These are phyloP conservation scores for Syngnathus typhle DNA, from an alignment of 2,113 vertebrate species.

Conservation along the genomic window DNA sequence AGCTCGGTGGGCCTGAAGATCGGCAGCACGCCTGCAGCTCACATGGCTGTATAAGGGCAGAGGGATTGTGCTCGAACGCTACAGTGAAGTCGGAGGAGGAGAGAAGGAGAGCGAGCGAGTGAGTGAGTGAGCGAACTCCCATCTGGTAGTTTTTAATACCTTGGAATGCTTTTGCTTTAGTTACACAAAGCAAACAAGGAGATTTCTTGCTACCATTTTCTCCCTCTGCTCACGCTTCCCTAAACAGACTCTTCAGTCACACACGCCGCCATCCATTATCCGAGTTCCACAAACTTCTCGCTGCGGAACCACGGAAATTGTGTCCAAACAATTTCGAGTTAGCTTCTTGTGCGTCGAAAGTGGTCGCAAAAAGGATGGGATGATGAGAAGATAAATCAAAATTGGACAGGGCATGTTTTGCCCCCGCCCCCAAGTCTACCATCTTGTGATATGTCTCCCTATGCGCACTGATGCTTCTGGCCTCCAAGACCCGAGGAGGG, in stretches of 20 bases:
- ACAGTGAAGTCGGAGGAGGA: slow-evolving; percentile 31
- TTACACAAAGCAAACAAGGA: slow-evolving; percentile 78
- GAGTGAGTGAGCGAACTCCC: slow-evolving; percentile 61
- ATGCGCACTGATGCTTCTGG: slow-evolving; percentile 49
- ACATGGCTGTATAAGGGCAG: slow-evolving; percentile 79
- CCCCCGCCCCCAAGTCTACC: slow-evolving; percentile 20
- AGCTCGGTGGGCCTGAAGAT: slow-evolving; percentile 34
- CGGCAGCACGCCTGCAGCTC: slow-evolving; percentile 53
- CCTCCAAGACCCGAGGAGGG: slow-evolving; percentile 14
- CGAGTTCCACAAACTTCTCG: slow-evolving; percentile 21
- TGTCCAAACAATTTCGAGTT: neutral
- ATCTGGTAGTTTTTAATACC: slow-evolving; percentile 82
- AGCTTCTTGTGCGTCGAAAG: no score
- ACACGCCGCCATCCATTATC: slow-evolving; percentile 16
- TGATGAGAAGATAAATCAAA: no score
- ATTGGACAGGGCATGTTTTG: neutral
- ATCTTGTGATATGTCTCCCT: slow-evolving; percentile 40
- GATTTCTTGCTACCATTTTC: slow-evolving; percentile 37
- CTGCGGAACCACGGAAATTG: neutral
- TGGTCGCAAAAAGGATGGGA: no score
- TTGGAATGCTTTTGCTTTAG: slow-evolving; percentile 82
- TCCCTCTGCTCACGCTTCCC: slow-evolving; percentile 29
- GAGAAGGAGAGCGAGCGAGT: slow-evolving; percentile 33
- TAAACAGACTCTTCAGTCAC: slow-evolving; percentile 27
- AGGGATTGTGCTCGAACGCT: slow-evolving; percentile 46